A percentile compares a stretch with the other conserved stretches of the same genome.
Conservation (phyloP, 1,140 invertebrate species). For the Amyelois transitella region DNA sequence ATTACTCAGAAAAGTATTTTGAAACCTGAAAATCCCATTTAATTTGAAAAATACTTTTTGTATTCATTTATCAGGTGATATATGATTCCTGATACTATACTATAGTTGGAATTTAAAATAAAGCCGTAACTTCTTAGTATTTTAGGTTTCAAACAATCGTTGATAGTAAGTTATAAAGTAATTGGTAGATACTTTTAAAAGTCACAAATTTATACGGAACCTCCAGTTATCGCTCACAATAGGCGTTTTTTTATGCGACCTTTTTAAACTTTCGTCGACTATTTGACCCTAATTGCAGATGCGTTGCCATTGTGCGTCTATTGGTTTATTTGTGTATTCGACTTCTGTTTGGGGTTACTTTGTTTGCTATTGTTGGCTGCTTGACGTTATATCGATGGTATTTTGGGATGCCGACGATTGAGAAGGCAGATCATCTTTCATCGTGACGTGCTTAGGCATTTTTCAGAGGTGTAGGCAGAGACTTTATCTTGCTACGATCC, state of each 20-base stretch:
- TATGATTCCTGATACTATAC: no score
- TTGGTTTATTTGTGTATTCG: slow-evolving; percentile 52
- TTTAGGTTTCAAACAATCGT: no score
- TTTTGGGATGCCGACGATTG: slow-evolving; percentile 17
- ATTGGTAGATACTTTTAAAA: neutral
- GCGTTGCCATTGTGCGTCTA: slow-evolving; percentile 60
- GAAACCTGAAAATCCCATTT: no score
- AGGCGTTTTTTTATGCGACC: neutral
- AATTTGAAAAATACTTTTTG: no score
- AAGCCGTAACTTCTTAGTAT: no score
- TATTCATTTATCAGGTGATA: no score
- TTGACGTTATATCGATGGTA: slow-evolving; percentile 20
- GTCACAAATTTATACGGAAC: neutral
- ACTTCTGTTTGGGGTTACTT: slow-evolving; percentile 36
- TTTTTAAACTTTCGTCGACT: slow-evolving; percentile 55
- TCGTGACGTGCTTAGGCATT: no score
- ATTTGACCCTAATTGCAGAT: slow-evolving; percentile 71
- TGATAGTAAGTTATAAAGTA: no score
- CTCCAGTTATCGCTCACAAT: neutral
- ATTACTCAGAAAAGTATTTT: no score
- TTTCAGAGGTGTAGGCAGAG: no score
- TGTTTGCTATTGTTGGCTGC: slow-evolving; percentile 35
- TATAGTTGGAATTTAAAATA: no score
- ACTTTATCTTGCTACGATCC: no score
- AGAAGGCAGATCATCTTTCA: neutral